A percentile compares a stretch with the other conserved stretches of the same genome.
Evolutionary conservation across 2,113 vertebrate genomes (phyloP).

Genomic region (Agapornis roseicollis): DNA sequence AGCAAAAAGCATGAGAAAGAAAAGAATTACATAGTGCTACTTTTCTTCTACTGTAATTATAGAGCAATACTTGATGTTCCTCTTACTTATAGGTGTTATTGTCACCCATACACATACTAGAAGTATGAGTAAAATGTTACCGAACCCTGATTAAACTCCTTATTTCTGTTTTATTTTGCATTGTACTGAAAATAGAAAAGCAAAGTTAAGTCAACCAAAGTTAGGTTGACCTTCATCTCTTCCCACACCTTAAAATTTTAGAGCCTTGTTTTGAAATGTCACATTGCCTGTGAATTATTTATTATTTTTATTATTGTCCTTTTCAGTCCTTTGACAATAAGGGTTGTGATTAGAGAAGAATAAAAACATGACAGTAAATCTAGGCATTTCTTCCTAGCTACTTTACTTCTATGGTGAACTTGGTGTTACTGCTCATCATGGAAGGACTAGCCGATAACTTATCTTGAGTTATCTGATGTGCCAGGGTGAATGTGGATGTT

Average conservation of each 20-base stretch:
- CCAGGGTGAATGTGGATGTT: not conserved
- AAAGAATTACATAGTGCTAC: fast-evolving
- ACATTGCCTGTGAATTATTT: not conserved
- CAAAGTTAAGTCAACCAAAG: not conserved
- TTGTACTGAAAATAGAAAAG: not conserved
- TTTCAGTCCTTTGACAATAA: not conserved
- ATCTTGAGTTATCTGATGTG: not conserved
- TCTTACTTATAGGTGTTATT: not conserved
- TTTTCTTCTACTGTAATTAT: not conserved
- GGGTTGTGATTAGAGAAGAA: not conserved
- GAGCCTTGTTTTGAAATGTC: not conserved
- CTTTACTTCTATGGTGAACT: not conserved
- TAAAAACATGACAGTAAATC: not conserved
- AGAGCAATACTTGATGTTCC: not conserved
- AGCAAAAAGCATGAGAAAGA: not conserved
- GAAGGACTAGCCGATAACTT: not conserved
- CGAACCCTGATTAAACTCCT: not conserved
- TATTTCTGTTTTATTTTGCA: not conserved
- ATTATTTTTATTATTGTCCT: not conserved
- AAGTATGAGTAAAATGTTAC: not conserved
- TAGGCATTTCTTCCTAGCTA: not conserved
- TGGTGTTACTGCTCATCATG: not conserved
- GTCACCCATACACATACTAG: not conserved
- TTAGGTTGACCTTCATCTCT: fast-evolving
- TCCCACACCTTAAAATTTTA: not conserved